These are phyloP conservation scores for Calliphora vicina DNA, from an alignment of 1,140 invertebrate genomes.

Conservation along the genomic window DNA sequence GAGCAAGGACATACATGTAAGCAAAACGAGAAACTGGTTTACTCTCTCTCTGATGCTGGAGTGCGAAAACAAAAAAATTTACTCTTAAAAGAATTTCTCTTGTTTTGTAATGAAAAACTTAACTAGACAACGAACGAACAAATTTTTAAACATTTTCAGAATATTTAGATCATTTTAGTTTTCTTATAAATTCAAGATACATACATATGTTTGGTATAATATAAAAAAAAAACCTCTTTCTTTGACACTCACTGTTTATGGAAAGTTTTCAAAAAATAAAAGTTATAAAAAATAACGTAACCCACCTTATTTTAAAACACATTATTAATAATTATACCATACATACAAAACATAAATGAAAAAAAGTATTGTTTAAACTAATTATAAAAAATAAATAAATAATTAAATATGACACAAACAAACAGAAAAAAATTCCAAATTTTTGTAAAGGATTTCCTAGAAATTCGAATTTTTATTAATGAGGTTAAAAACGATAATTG, in stretches of 20 bases:
- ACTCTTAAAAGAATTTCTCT: background rate
- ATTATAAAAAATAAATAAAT: too few species aligned
- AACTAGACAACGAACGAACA: constrained; percentile 7
- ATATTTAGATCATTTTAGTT: constrained; percentile 13
- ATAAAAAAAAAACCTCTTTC: background rate
- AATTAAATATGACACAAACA: too few species aligned
- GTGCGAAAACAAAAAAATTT: too few species aligned
- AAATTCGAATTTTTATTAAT: constrained; percentile 24
- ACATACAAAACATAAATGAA: background rate
- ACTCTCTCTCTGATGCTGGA: background rate
- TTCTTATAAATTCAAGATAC: background rate
- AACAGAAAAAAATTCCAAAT: constrained; percentile 4
- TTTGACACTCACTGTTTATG: background rate
- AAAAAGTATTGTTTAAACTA: background rate
- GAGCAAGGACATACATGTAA: too few species aligned
- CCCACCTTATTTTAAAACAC: constrained; percentile 31
- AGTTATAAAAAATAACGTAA: constrained; percentile 26
- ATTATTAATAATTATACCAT: background rate
- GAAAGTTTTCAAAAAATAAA: background rate
- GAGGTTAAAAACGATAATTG: constrained; percentile 25
- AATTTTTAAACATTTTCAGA: constrained; percentile 24
- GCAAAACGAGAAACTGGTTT: too few species aligned
- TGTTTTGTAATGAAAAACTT: background rate
- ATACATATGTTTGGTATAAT: background rate
- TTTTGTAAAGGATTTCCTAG: constrained; percentile 32